phyloP scores from a whole-genome alignment of 2,797 vertebrate genomes.

The Hozukius guyotensis region DNA sequence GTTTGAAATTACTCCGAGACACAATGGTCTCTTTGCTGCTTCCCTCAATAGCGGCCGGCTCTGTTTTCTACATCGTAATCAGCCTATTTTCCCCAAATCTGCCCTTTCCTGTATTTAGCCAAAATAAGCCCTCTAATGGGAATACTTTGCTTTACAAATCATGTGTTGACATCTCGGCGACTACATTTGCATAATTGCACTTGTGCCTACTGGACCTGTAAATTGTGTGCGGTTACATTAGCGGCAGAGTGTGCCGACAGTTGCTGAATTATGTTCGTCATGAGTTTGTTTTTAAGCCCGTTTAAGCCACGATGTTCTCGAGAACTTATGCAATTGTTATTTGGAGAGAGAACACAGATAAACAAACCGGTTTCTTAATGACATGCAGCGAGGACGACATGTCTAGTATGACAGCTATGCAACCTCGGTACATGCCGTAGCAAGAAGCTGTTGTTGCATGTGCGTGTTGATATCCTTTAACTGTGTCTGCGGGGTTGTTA shows the following conservation, averaged over 20 bases:
- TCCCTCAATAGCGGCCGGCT: slow-evolving; percentile 7
- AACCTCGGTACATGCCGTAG: slow-evolving; percentile 2
- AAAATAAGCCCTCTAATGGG: slow-evolving; percentile 52
- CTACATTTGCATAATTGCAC: slow-evolving; percentile 38
- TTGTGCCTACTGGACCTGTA: slow-evolving; percentile 10
- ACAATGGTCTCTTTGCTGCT: slow-evolving; percentile 23
- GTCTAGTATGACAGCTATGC: slow-evolving; percentile 59
- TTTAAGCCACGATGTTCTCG: neutral
- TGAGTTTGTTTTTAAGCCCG: slow-evolving; percentile 10
- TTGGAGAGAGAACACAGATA: neutral
- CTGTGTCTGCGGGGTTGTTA: neutral
- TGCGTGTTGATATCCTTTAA: neutral
- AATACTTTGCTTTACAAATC: slow-evolving; percentile 36
- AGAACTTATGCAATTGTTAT: neutral
- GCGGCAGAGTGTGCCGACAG: neutral
- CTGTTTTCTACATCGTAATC: slow-evolving; percentile 51
- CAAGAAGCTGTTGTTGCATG: slow-evolving; percentile 18
- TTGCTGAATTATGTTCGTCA: neutral
- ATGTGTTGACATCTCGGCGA: slow-evolving; percentile 36
- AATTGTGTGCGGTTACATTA: neutral
- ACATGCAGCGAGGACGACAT: slow-evolving; percentile 14
- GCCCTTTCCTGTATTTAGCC: slow-evolving; percentile 77
- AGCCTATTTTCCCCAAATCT: slow-evolving; percentile 51
- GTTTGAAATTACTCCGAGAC: neutral
- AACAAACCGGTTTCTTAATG: slow-evolving; percentile 49